phyloP scores from a whole-genome alignment of 1,140 invertebrate genomes.

The Sycophila sp. region DNA sequence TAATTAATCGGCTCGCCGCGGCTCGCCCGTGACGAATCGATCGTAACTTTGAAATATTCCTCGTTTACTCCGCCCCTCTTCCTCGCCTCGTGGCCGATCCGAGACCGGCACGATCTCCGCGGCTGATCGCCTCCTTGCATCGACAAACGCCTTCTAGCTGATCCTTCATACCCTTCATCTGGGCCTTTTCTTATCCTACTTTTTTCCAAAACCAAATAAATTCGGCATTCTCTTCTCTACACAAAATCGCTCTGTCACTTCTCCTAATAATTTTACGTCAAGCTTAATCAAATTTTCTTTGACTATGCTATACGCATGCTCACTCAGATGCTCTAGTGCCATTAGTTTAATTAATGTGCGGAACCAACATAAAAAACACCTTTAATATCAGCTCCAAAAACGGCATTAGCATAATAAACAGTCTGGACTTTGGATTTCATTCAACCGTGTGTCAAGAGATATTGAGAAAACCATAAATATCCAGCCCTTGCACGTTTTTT shows the following conservation, averaged over 20 bases:
- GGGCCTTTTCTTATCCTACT: background rate
- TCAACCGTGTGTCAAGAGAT: no score
- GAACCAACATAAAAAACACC: constrained; percentile 4
- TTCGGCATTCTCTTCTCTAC: constrained; percentile 8
- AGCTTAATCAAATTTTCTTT: constrained; percentile 41
- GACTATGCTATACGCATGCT: no score
- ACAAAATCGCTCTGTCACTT: constrained; percentile 12
- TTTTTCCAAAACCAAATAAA: constrained; percentile 5
- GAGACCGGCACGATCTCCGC: no score
- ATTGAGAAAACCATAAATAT: no score
- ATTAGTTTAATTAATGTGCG: no score
- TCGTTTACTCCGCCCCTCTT: constrained; percentile 10
- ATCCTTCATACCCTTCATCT: background rate
- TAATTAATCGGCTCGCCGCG: constrained; percentile 36
- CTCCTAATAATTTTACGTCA: constrained; percentile 7
- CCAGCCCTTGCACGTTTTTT: no score
- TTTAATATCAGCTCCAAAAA: background rate
- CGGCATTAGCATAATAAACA: no score
- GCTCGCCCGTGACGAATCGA: constrained; percentile 34
- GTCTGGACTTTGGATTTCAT: no score
- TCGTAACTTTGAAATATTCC: constrained; percentile 40
- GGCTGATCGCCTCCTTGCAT: no score
- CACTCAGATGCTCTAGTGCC: no score
- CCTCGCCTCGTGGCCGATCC: background rate
- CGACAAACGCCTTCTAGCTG: no score